Evolutionary conservation across 2,113 vertebrate species (phyloP), one percentile per base, ranked within the genome.

Genomic region (Ranitomeya imitator): DNA sequence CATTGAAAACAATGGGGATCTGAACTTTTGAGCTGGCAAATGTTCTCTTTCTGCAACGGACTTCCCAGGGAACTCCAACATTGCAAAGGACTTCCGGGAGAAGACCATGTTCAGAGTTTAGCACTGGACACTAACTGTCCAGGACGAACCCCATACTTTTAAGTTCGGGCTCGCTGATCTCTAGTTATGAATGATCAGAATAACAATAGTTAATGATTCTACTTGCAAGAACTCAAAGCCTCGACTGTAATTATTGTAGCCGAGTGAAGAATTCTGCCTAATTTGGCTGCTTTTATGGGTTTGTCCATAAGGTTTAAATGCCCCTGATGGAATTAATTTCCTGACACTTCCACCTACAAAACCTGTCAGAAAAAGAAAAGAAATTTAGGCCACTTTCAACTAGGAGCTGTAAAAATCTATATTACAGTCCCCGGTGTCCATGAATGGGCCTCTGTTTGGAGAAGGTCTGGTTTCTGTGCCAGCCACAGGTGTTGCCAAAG

Each of bases 391-490:
- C 23, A 37, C 54, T 57, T 79, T 55, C 26, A 59, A 19, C 16
- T 37, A 65, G 80, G 60, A 65, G 80, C 37, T 65, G 18, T 65
- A 82, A 82, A 63, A 45, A 45, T 18, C 7, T 63, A 65, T 82
- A 82, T 45, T 63, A 65, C 37, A 82, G 31, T 80, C 59, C 37
- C 18, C 26, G 54, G 23, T 31, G 11, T 7, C 55, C 21, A 63
- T 83, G 81, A 83, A 65, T 83, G 19, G 81, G 61, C 81, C 81
- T 65, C 31, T 83, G 81, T 65, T 83, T 63, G 61, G 61, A 7
- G 60, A 65, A 67, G 37, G 60, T 65, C 81, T 83, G 81, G 26
- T 52, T 83, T 65, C 45, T 83, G 61, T 52, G 80, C 80, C 80
- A 83, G 59, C 80, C n/a, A 26, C 60, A 83, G 59, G 80, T 65